Evolutionary conservation across 1,140 invertebrate species (phyloP).

Genomic region (Drosophila biarmipes): DNA sequence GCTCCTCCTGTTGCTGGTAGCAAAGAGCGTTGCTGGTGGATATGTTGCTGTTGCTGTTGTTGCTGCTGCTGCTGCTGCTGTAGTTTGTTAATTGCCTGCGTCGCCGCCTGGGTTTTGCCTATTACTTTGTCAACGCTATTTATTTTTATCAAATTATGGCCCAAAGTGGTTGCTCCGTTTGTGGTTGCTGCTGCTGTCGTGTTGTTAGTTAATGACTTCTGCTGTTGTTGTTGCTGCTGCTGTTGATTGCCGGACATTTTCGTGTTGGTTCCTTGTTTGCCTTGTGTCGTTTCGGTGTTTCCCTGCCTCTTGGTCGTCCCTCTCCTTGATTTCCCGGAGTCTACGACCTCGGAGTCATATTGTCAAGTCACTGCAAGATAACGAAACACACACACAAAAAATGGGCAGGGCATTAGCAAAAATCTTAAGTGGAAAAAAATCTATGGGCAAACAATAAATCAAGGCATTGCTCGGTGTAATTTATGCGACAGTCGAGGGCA

Average conservation of each 20-base stretch:
- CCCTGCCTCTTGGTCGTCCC: slow-evolving; percentile 5
- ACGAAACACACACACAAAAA: slow-evolving; percentile 15
- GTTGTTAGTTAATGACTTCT: slow-evolving; percentile 33
- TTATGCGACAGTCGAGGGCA: slow-evolving; percentile 72
- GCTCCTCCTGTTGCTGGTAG: slow-evolving; percentile 57
- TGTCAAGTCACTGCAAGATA: slow-evolving; percentile 56
- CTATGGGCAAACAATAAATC: slow-evolving; percentile 56
- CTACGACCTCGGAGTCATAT: slow-evolving; percentile 62
- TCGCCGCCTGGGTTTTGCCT: slow-evolving; percentile 53
- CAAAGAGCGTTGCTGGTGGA: slow-evolving; percentile 65
- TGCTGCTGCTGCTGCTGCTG: slow-evolving; percentile 57
- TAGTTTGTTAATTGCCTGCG: slow-evolving; percentile 73
- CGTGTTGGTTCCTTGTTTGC: slow-evolving; percentile 67
- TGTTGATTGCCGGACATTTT: slow-evolving; percentile 81
- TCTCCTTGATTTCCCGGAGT: slow-evolving; percentile 37
- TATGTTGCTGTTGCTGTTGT: slow-evolving; percentile 50
- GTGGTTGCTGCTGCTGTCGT: slow-evolving; percentile 36
- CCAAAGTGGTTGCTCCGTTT: slow-evolving; percentile 61
- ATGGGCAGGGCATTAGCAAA: slow-evolving; percentile 50
- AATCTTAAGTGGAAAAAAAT: slow-evolving; percentile 27
- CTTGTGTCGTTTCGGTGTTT: slow-evolving; percentile 49
- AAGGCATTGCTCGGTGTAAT: slow-evolving; percentile 59
- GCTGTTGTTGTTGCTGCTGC: slow-evolving; percentile 57
- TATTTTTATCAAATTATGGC: slow-evolving; percentile 76
- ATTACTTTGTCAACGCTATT: slow-evolving; percentile 78